Evolutionary conservation across 2,797 vertebrate species (phyloP).

Genomic region (Sebastes hopkinsi): DNA sequence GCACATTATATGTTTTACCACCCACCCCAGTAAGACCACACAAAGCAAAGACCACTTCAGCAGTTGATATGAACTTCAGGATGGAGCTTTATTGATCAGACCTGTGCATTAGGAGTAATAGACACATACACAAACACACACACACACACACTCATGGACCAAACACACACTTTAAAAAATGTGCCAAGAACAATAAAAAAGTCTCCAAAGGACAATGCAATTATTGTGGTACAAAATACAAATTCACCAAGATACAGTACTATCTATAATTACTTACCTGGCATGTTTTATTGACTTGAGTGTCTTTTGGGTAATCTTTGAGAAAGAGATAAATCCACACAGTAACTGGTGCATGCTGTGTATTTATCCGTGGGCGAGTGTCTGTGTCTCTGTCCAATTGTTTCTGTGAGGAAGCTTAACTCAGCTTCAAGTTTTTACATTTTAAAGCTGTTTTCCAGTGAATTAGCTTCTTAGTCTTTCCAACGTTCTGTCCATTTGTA

Average conservation of each 20-base stretch:
- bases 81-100: constrained; percentile 79
- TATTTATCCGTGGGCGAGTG: background rate
- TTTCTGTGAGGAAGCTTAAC: background rate
- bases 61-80: constrained; percentile 71
- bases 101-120: constrained; percentile 60
- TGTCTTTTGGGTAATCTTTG: constrained; percentile 44
- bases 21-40: constrained; percentile 14
- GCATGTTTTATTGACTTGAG: constrained; percentile 39
- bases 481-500: background rate
- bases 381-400: constrained; percentile 4
- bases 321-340: constrained; percentile 41
- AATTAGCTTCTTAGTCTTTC: background rate
- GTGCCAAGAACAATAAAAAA: constrained; percentile 9
- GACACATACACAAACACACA: constrained; percentile 43
- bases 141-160: background rate
- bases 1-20: background rate
- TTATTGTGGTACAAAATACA: constrained; percentile 10
- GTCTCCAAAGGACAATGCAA: constrained; percentile 34
- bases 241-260: constrained; percentile 8
- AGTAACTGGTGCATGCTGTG: background rate
- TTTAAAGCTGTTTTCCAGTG: constrained; percentile 2
- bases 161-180: background rate
- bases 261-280: constrained; percentile 59
- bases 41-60: constrained; percentile 73
- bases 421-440: background rate